Evolutionary conservation across 2,888 invertebrate genomes (phyloP), one percentile per base, ranked within the genome.

Genomic region (Archips xylosteana): DNA sequence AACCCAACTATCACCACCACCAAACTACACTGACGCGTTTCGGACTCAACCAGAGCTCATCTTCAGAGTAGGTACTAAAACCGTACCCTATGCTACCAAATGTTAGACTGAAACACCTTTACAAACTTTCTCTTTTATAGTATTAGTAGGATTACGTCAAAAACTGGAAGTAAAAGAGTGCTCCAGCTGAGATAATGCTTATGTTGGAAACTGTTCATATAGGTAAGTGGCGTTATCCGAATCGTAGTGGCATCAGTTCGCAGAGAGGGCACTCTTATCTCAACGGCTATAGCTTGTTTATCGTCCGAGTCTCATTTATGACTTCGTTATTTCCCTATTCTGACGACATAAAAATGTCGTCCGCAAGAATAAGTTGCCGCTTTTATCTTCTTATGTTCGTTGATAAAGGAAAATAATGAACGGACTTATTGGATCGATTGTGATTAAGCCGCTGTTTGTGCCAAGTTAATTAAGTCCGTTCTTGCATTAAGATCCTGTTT

Each of bases 321-420:
- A 90, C 87, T 92, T 91, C 91, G 89, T 92, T 92, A 93, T 92
- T 92, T 92, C 87, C 90, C 90, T 92, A 92, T 92, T 93, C 89
- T 85, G 87, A 87, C 87, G 87, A 92, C 90, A 92, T 92, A 92
- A 92, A 92, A 92, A 92, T 87, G 91, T 90, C 92, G 89, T 92
- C 90, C 85, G 85, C 85, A 85, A 87, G 88, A 90, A 90, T 91
- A 90, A 89, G 86, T 89, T 80, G 84, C 80, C 79, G 84, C 87
- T 86, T 91, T 91, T 90, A 91, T 92, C 89, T 92, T 76, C 81
- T 80, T 86, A 85, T 87, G 87, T 88, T 87, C 87, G 80, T 86
- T 90, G 92, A 92, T 92, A 92, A 92, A 89, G 85, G 83, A 86
- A 89, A 92, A 89, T 92, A 92, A 92, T 92, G 92, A 91, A 89